Conservation (phyloP, 2,888 invertebrate genomes). For the Lepidocyrtoides sp. region DNA sequence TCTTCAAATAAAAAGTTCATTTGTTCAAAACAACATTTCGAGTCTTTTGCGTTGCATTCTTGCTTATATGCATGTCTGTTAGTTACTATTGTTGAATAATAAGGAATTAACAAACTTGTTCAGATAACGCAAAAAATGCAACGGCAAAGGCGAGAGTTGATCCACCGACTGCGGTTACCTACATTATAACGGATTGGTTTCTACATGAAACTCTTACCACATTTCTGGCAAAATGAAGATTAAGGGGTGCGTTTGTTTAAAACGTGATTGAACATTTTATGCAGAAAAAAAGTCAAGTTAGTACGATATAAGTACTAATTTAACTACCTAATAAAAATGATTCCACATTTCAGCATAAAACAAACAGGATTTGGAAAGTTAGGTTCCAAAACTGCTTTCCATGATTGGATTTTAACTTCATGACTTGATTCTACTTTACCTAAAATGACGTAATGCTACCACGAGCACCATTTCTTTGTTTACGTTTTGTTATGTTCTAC, state of each 20-base stretch:
- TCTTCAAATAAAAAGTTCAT: no score
- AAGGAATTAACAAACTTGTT: neutral
- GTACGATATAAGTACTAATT: no score
- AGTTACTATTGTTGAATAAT: neutral
- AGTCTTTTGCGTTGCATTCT: no score
- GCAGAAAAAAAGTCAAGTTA: no score
- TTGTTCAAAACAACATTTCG: no score
- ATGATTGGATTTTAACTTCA: conserved; percentile 19
- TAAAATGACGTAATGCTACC: neutral
- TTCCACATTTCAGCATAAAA: no score
- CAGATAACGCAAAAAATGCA: neutral
- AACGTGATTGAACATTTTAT: no score
- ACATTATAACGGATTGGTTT: neutral
- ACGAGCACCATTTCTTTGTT: neutral
- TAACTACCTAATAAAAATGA: no score
- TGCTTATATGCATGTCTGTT: no score
- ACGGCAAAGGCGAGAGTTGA: neutral
- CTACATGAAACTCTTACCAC: no score
- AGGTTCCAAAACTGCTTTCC: conserved; percentile 27
- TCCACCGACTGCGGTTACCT: neutral
- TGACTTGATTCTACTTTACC: conserved; percentile 4
- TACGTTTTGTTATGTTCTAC: neutral
- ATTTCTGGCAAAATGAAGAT: no score
- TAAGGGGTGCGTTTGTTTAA: no score
- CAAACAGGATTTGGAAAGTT: neutral